Evolutionary conservation across 92 coral and sea anemone species (phyloP), one percentile per base, ranked within the genome.

Genomic region (Anthopleura xanthogrammica): DNA sequence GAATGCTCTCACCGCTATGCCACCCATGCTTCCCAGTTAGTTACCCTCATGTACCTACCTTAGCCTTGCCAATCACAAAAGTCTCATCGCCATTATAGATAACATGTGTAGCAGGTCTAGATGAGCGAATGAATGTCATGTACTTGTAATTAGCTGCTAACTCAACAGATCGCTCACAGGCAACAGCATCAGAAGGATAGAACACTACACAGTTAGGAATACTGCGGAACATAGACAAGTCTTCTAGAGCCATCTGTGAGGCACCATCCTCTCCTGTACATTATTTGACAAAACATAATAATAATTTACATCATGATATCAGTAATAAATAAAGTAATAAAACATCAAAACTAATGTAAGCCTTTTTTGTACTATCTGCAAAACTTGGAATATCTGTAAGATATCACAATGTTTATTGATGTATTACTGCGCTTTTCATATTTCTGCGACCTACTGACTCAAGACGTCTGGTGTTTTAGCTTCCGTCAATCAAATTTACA

Each of bases 201-300:
- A 96, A 96, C 79, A 96, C 99, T 24, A 91, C 92, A 75, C 97
- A 88, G 85, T 91, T 87, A 78, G 97, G 98, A 39, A 96, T 79
- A 9, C 97, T 84, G 68, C 99, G 98, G 91, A 96, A 96, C 99
- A 96, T 94, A 16, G 94, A 95, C 24, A 96, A 36, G 87, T 96
- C 99, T 73, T 96, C 99, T 19, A 96, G 85, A 20, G 94, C 99
- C 99, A 96, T 96, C 90, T 96, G 99, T 12, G 99, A 96, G 2
- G 99, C 98, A 19, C 99, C 99, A 55, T 96, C 99, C 85, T 90
- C 98, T 71, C 99, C 99, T 96, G 82, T 29, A 12, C 41, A 85
- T 62, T 1, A 62, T 19, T 4, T 6, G 4, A 14, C 6, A 2
- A 62, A 62, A 7, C 29, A 54, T 29, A 16, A 7, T 13, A 43